Base-by-base conservation (phyloP, 1,140 invertebrate species). In the Zophobas atratus region DNA sequence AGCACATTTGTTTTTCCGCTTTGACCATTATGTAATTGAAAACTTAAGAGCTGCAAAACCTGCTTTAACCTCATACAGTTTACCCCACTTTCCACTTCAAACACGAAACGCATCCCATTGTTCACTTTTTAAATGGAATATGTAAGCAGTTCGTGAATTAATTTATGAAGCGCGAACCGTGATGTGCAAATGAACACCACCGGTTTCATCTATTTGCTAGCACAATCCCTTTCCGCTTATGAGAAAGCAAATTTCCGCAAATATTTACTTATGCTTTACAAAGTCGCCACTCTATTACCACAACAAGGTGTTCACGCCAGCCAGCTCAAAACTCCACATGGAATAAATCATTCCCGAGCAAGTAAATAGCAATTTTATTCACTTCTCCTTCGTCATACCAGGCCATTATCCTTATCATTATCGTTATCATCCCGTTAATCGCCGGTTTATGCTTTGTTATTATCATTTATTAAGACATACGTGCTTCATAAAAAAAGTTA, bases 401-500 rank as follows among this genome's bases (percentile, higher is more conserved):
- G 55, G 36, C 55, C 41, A 33, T 70, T 36, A 6, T 32, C n/a
- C 6, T 51, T 3, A n/a, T 53, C 38, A 46, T 73, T 33, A 57
- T 57, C 48, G 38, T 53, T 73, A 57, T 73, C 32, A 57, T 57
- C 53, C 38, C n/a, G 55, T 20, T 41, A 73, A 73, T n/a, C 20
- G 55, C n/a, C 35, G 38, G n/a, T 73, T 73, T 73, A 53, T 73
- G 51, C 34, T 53, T 43, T 55, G 71, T 73, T 46, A 73, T 73
- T 73, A 73, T 73, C 71, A 43, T 73, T 73, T 73, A 53, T 73
- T 56, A 73, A 73, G 71, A 73, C 71, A 73, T 55, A 73, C 55
- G 55, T 73, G 71, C 55, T 73, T 57, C 71, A 73, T 73, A 73
- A 73, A 73, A 20, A 63, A 73, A 48, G 74, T 76, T 76, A 76